phyloP scores from a whole-genome alignment of 2,113 vertebrate species.

The Maccullochella peelii region DNA sequence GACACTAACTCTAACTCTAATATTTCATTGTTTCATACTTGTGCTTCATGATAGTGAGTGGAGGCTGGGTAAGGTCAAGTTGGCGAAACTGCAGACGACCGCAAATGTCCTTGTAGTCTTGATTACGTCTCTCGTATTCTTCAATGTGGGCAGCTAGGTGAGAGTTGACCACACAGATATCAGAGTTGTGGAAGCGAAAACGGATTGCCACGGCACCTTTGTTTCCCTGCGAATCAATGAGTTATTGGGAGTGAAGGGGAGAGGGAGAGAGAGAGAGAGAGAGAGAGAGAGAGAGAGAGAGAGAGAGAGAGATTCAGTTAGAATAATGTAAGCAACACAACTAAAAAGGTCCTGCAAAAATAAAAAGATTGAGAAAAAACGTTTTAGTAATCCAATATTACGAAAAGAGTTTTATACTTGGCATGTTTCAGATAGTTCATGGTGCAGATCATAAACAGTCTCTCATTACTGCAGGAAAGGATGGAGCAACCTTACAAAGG shows the following conservation, averaged over 20 bases:
- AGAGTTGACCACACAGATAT: slow-evolving; percentile 93
- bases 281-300: too few species aligned
- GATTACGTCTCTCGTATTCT: slow-evolving; percentile 94
- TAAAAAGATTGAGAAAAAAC: neutral
- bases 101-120: slow-evolving; percentile 96
- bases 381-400: neutral
- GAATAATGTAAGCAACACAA: neutral
- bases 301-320: neutral
- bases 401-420: neutral
- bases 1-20: neutral
- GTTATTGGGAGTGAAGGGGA: neutral
- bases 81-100: slow-evolving; percentile 91
- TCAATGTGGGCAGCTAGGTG: slow-evolving; percentile 95
- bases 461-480: slow-evolving; percentile 22
- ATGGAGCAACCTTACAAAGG: slow-evolving; percentile 25
- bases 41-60: slow-evolving; percentile 91
- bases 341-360: neutral
- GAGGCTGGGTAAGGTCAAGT: slow-evolving; percentile 80
- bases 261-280: neutral
- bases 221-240: slow-evolving; percentile 88
- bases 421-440: neutral
- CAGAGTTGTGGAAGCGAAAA: slow-evolving; percentile 94
- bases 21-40: slow-evolving; percentile 83
- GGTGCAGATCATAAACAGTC: slow-evolving; percentile 24
- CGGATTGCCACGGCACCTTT: slow-evolving; percentile 95